Base-by-base conservation (phyloP, 2,888 invertebrate species). In the Aphodius granarius region DNA sequence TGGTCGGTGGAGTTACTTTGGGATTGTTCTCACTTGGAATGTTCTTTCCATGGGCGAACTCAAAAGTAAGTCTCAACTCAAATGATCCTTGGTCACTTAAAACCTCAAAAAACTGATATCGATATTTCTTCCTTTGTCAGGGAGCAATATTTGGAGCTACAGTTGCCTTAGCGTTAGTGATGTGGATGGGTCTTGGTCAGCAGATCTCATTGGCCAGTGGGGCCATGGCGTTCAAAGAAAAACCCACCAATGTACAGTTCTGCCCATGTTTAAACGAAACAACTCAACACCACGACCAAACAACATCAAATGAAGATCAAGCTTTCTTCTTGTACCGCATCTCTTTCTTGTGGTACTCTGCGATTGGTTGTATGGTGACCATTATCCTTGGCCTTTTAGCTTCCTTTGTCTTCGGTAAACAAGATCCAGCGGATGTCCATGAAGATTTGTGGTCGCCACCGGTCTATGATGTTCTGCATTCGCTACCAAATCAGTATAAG, bases 281-380 rank as follows among this genome's bases (percentile, higher is more conserved):
- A 17, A n/a, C 3, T 13, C 5, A 18, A 66, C 63, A 73, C 17
- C 63, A 73, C 15, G 22, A 62, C 20, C 63, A 5, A 6, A 71
- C 20, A 23, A 66, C 18, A 18, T 23, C 63, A 20, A 63, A 74
- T 21, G 74, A 73, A 73, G 74, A 71, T 1, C 64, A 17, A n/a
- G 81, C 84, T 65, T 85, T 86, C 74, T 80, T 86, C 73, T 77
- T 95, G 76, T 95, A 94, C 85, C 90, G 92, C n/a, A 88, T 96
- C 74, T 95, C 95, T 23, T 97, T 97, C 85, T 90, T 97, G 83
- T 97, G 97, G 96, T 97, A 96, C 87, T 95, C 96, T 5, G 92
- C 92, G 73, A 91, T 96, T 75, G 96, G 97, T 3, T 94, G 93
- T 80, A 80, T 92, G 3, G 88, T 92, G 0, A 95, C 95, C 0